Base-by-base conservation (phyloP, 1,140 invertebrate species). In the Microplitis demolitor region DNA sequence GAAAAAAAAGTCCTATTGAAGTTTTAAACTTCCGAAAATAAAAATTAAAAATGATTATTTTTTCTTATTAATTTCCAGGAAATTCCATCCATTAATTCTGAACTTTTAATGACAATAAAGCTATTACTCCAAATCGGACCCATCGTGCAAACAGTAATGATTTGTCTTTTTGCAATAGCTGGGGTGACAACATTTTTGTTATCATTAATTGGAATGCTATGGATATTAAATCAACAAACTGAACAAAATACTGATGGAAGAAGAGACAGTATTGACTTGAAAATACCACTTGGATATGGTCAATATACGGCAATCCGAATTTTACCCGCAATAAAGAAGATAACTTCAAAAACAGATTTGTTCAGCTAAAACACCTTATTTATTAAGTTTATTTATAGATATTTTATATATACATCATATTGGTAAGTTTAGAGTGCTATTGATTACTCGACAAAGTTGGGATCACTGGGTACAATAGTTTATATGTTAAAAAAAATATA, bases 291-390 rank as follows among this genome's bases (percentile, higher is more conserved):
- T 11, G 82, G 80, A 14, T 85, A 85, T 34, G 82, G 83, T 1
- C 86, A 85, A 60, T 85, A 86, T 61, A 83, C 82, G 13, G 78
- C 84, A 3, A 86, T 86, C 37, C 79, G 76, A 35, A 87, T 87
- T 67, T 69, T 87, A 16, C 83, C 86, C 3, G 76, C 83, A 0
- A 79, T 87, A 0, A 86, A 82, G 63, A 86, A 85, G 50, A 87
- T 85, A 0, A 85, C 83, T 0, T 87, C 84, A 0, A 83, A 78
- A 53, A 80, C 84, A 37, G 84, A 83, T 70, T 73, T 85, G 0
- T 87, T 84, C 66, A 77, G 74, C 61, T 85, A 77, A 45, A 45
- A 45, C 3, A 8, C 39, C 11, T 45, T 45, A 82, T 61, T 53
- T 35, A 58, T 8, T 58, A 54, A 13, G n/a, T 14, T 54, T 54